A percentile compares a stretch with the other conserved stretches of the same genome.
These are phyloP conservation scores for Drosophila yakuba DNA, from an alignment of 1,140 invertebrate species.

Conservation along the genomic window DNA sequence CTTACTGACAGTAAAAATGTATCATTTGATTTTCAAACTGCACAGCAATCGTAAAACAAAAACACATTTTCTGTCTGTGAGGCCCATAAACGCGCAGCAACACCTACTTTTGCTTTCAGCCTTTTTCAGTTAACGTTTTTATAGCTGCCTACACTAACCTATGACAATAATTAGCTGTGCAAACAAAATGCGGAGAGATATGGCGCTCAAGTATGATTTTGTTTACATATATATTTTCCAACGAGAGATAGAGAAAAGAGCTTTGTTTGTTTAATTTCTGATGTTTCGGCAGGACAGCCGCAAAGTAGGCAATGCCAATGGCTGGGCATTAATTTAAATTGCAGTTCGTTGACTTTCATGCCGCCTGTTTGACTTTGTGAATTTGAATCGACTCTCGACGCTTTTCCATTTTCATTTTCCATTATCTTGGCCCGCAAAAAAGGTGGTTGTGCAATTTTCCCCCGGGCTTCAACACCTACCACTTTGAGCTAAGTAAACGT, in stretches of 20 bases:
- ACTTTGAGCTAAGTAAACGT: constrained; percentile 49
- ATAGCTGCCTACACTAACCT: constrained; percentile 76
- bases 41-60: neutral
- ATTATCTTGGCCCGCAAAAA: constrained; percentile 47
- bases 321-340: constrained; percentile 11
- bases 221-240: neutral
- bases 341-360: constrained; percentile 37
- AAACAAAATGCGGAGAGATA: constrained; percentile 40
- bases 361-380: constrained; percentile 43
- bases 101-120: constrained; percentile 74
- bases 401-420: constrained; percentile 44
- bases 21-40: too few relatives aligned
- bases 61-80: neutral
- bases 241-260: constrained; percentile 17
- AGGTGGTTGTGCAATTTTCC: constrained; percentile 67
- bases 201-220: constrained; percentile 1
- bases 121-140: constrained; percentile 54
- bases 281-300: constrained; percentile 29
- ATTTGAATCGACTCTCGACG: constrained; percentile 36
- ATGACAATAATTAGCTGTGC: constrained; percentile 79
- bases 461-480: constrained; percentile 66
- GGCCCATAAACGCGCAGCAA: constrained; percentile 1
- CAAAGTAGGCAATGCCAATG: constrained; percentile 51
- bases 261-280: constrained; percentile 15
- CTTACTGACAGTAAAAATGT: too few relatives aligned